These are phyloP conservation scores for Danaus plexippus DNA, from an alignment of 1,140 invertebrate species.

Conservation along the genomic window DNA sequence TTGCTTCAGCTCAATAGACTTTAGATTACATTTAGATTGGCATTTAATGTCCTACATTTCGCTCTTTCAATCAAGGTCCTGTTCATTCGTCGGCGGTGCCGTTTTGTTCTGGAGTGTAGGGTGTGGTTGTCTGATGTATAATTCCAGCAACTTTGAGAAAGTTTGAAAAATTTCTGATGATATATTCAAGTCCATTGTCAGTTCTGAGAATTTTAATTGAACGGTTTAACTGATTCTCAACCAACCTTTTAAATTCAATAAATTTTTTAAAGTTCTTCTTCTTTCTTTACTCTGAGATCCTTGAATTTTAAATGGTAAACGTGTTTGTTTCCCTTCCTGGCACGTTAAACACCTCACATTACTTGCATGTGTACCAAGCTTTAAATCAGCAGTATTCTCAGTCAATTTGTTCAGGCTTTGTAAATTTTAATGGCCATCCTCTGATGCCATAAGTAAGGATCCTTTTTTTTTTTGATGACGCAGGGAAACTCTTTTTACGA, in stretches of 20 bases:
- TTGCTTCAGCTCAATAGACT: slow-evolving; percentile 26
- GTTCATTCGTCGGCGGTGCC: slow-evolving; percentile 45
- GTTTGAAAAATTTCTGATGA: no score
- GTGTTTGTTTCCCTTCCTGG: slow-evolving; percentile 26
- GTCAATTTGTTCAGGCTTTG: slow-evolving; percentile 23
- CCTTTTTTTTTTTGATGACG: no score
- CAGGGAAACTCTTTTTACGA: no score
- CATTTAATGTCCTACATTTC: slow-evolving; percentile 31
- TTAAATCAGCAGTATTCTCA: slow-evolving; percentile 22
- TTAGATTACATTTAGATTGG: slow-evolving; percentile 29
- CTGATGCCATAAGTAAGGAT: slow-evolving; percentile 31
- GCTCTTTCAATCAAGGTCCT: slow-evolving; percentile 39
- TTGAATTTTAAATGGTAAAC: slow-evolving; percentile 23
- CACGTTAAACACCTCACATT: slow-evolving; percentile 28
- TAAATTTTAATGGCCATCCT: slow-evolving; percentile 36
- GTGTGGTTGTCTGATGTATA: slow-evolving; percentile 27
- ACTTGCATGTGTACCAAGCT: slow-evolving; percentile 18
- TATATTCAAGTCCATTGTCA: no score
- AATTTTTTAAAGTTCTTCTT: no score
- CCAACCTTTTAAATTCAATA: no score
- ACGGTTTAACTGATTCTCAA: no score
- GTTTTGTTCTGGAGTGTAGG: slow-evolving; percentile 59
- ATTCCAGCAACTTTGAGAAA: slow-evolving; percentile 45
- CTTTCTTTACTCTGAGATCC: no score
- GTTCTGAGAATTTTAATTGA: no score